Evolutionary conservation across 2,888 invertebrate species (phyloP), one percentile per base, ranked within the genome.

Genomic region (Zhuqinia jingwanae): DNA sequence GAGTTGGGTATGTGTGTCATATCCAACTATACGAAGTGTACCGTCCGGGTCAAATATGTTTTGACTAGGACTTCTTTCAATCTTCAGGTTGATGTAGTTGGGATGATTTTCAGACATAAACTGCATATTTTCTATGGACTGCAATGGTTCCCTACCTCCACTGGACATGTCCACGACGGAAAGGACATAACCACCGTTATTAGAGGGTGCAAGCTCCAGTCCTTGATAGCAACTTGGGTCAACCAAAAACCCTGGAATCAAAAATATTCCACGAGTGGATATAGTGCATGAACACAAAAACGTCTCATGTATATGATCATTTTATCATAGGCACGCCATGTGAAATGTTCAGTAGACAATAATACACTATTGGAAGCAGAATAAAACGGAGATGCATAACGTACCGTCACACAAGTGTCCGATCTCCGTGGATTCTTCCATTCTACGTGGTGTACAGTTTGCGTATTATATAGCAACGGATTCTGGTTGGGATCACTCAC

Each of bases 21-120:
- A 81, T 22, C 70, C 81, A 25, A 81, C 15, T 56, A 81, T 45
- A 10, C 58, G 70, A 2, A 81, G 53, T 10, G 56, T 45, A 17
- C 81, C 81, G 45, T 81, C 56, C 17, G 81, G 45, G 20, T 70
- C 17, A 56, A 81, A 81, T 20, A 79, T 42, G 47, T 30, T 15
- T 2, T 68, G 50, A 3, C 25, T 27, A 8, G 65, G 79, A 13
- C 53, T 68, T 13, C 53, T 30, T 22, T 68, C 68, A 30, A 68
- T 11, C 17, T 68, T 68, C 65, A 65, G 15, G 27, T 60, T 25
- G 5, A 78, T 25, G 22, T n/a, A 56, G 30, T 75, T 36, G 5
- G 73, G 73, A 17, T 73, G 50, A 27, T 27, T 75, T 5, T 25
- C n/a, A n/a, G 56, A 11, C 27, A 76, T 22, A 53, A 56, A 76